A percentile compares a stretch with the other conserved stretches of the same genome.
These are phyloP conservation scores for Hormaphis cornu DNA, from an alignment of 1,140 invertebrate species.

Conservation along the genomic window DNA sequence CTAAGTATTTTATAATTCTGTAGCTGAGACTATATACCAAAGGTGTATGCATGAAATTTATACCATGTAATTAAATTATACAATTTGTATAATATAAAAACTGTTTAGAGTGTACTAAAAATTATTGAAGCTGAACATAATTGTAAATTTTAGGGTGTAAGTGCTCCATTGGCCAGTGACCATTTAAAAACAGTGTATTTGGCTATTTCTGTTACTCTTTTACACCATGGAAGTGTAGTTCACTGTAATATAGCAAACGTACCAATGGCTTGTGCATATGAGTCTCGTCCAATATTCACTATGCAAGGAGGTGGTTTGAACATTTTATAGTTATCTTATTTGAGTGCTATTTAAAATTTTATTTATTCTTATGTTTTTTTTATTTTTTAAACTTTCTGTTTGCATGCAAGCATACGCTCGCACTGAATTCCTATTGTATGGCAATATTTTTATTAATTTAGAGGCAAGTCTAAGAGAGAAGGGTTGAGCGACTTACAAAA, in stretches of 20 bases:
- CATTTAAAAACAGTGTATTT: conserved; percentile 56
- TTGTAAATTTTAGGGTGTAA: conserved; percentile 41
- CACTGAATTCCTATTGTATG: no score
- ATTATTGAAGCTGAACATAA: background rate
- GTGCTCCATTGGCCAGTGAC: background rate
- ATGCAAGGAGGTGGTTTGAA: conserved; percentile 54
- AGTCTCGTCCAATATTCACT: conserved; percentile 62
- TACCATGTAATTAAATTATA: background rate
- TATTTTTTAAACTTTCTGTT: background rate
- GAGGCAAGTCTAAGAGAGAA: no score
- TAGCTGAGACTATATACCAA: no score
- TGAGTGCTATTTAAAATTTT: background rate
- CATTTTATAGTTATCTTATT: conserved; percentile 26
- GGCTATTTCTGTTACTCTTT: conserved; percentile 68
- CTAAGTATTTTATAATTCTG: no score
- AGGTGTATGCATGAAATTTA: no score
- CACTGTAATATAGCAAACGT: conserved; percentile 70
- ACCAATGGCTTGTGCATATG: conserved; percentile 61
- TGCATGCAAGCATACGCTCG: no score
- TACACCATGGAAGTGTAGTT: conserved; percentile 71
- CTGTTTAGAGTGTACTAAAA: background rate
- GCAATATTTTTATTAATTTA: no score
- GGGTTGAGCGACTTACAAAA: no score
- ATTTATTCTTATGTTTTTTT: background rate
- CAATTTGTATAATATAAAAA: background rate